These are phyloP conservation scores for Ceratina australensis DNA, from an alignment of 1,140 invertebrate species.

Conservation along the genomic window DNA sequence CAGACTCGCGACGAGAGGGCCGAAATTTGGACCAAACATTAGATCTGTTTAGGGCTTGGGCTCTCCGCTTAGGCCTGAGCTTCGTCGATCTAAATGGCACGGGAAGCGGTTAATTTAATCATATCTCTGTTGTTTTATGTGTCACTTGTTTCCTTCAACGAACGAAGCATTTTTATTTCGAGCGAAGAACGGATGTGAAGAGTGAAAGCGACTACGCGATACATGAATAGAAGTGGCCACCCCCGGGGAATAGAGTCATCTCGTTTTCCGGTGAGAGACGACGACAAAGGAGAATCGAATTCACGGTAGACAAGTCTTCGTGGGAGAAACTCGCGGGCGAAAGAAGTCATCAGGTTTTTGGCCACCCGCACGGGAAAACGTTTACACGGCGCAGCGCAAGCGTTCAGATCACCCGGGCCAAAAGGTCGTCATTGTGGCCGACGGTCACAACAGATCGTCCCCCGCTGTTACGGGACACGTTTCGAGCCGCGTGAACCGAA, in stretches of 20 bases:
- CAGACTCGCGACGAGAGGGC: too few relatives aligned
- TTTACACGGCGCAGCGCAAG: slow-evolving; percentile 45
- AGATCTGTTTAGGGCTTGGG: too few relatives aligned
- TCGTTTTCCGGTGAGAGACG: slow-evolving; percentile 28
- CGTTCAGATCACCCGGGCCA: slow-evolving; percentile 54
- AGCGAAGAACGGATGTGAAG: not conserved
- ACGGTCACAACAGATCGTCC: slow-evolving; percentile 69
- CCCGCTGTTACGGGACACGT: slow-evolving; percentile 61
- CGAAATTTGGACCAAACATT: too few relatives aligned
- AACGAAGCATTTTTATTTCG: not conserved
- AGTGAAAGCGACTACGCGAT: slow-evolving; percentile 19
- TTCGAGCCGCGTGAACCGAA: slow-evolving; percentile 56
- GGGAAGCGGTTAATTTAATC: too few relatives aligned
- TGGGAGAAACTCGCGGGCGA: slow-evolving; percentile 47
- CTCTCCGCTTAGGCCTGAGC: too few relatives aligned
- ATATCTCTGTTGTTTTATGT: too few relatives aligned
- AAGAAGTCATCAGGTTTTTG: slow-evolving; percentile 61
- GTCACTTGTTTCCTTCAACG: not conserved
- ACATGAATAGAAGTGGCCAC: not conserved
- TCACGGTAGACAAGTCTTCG: slow-evolving; percentile 6
- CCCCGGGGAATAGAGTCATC: slow-evolving; percentile 22
- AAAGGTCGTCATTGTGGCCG: slow-evolving; percentile 66
- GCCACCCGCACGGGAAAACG: slow-evolving; percentile 54
- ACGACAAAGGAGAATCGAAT: slow-evolving; percentile 53
- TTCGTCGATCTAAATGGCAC: too few relatives aligned